Evolutionary conservation across 2,888 invertebrate species (phyloP).

Genomic region (Archips xylosteana): DNA sequence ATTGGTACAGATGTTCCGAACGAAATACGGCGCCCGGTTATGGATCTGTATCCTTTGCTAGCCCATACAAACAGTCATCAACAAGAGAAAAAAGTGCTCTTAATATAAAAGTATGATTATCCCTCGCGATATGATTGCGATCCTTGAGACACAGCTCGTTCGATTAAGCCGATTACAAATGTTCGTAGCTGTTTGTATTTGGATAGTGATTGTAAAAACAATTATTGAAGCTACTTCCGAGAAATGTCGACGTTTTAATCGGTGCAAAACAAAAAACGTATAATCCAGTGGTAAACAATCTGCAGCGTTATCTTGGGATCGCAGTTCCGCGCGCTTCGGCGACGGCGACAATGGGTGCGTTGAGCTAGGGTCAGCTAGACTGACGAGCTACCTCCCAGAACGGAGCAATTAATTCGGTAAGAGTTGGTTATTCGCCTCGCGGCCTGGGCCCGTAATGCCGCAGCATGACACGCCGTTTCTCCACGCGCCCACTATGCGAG

Average conservation of each 20-base stretch:
- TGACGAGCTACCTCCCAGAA: slow-evolving; percentile 80
- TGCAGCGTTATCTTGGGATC: slow-evolving; percentile 17
- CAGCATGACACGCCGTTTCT: slow-evolving; percentile 79
- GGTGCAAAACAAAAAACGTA: slow-evolving; percentile 15
- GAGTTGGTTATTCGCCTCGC: slow-evolving; percentile 71
- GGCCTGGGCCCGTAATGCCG: slow-evolving; percentile 52
- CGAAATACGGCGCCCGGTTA: slow-evolving; percentile 49
- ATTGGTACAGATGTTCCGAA: slow-evolving; percentile 76
- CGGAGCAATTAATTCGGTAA: slow-evolving; percentile 81
- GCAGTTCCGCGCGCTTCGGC: slow-evolving; percentile 50
- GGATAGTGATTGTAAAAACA: slow-evolving; percentile 6
- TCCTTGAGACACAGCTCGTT: slow-evolving; percentile 17
- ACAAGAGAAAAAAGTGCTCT: slow-evolving; percentile 23
- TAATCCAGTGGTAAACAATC: slow-evolving; percentile 45
- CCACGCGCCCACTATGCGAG: slow-evolving; percentile 72
- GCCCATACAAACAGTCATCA: slow-evolving; percentile 29
- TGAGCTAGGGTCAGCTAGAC: slow-evolving; percentile 52
- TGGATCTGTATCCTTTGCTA: slow-evolving; percentile 39
- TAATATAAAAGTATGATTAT: slow-evolving; percentile 2
- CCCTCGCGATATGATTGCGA: slow-evolving; percentile 16
- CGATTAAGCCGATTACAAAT: slow-evolving; percentile 10
- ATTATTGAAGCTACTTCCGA: slow-evolving; percentile 20
- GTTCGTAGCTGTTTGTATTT: slow-evolving; percentile 10
- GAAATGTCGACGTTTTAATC: slow-evolving; percentile 20
- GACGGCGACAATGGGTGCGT: slow-evolving; percentile 59